Conservation (phyloP, 2,113 vertebrate species). For the Natator depressus region DNA sequence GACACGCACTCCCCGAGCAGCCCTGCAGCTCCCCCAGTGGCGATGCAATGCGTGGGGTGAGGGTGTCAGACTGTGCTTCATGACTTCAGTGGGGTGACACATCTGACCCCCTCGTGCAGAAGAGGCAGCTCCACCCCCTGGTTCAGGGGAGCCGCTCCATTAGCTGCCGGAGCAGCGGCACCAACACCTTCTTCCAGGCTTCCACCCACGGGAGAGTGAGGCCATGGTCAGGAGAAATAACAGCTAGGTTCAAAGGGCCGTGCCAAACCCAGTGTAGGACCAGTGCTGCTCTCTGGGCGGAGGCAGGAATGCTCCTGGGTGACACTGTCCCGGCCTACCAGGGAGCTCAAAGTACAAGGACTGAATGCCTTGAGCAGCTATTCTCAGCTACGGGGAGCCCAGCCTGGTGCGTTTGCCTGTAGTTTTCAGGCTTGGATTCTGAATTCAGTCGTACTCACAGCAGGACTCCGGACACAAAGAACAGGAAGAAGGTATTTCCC, state of each 20-base stretch:
- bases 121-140: not conserved
- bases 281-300: not conserved
- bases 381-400: not conserved
- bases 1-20: not conserved
- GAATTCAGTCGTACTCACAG: conserved; percentile 80
- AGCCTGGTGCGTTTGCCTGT: not conserved
- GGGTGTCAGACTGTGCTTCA: not conserved
- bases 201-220: too few species aligned
- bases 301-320: not conserved
- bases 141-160: not conserved
- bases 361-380: not conserved
- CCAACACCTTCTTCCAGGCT: too few species aligned
- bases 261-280: not conserved
- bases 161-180: not conserved
- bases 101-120: not conserved
- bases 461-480: conserved; percentile 80
- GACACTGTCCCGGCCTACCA: not conserved
- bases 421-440: fast-evolving
- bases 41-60: too few species aligned
- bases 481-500: conserved; percentile 88
- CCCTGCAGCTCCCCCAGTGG: not conserved
- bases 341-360: not conserved
- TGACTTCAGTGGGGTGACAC: not conserved
- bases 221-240: not conserved
- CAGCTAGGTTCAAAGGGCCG: not conserved